Conservation (phyloP, 2,113 vertebrate species). For the Pipra filicauda region DNA sequence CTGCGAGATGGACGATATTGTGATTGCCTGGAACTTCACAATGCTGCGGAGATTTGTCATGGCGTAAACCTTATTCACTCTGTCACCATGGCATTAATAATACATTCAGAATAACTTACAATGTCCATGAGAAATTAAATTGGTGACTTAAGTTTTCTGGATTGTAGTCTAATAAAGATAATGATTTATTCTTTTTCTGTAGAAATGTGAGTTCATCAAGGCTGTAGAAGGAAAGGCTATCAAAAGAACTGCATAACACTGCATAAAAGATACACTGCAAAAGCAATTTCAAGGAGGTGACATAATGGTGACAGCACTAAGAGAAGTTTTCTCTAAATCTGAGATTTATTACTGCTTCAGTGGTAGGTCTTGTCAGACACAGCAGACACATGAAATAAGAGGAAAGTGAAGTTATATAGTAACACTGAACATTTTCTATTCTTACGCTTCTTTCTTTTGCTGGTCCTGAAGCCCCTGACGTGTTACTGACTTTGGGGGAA, state of each 20-base stretch:
- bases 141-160: not conserved
- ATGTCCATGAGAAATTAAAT: not conserved
- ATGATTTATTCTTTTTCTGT: not conserved
- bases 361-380: not conserved
- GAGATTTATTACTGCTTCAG: not conserved
- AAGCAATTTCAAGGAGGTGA: not conserved
- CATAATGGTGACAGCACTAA: not conserved
- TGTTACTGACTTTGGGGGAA: not conserved
- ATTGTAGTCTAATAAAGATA: not conserved
- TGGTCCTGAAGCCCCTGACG: not conserved
- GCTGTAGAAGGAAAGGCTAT: not conserved
- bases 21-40: not conserved
- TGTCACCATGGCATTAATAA: constrained; percentile 4
- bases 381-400: not conserved
- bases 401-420: not conserved
- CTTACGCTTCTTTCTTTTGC: not conserved
- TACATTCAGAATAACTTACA: not conserved
- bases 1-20: not conserved
- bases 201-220: not conserved
- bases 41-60: not conserved
- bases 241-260: not conserved
- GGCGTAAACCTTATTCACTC: constrained; percentile 12
- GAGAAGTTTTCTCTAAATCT: not conserved
- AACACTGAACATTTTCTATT: not conserved
- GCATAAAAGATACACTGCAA: not conserved